A percentile compares a stretch with the other conserved stretches of the same genome.
phyloP scores from a whole-genome alignment of 1,140 invertebrate species.

The Nilaparvata lugens region DNA sequence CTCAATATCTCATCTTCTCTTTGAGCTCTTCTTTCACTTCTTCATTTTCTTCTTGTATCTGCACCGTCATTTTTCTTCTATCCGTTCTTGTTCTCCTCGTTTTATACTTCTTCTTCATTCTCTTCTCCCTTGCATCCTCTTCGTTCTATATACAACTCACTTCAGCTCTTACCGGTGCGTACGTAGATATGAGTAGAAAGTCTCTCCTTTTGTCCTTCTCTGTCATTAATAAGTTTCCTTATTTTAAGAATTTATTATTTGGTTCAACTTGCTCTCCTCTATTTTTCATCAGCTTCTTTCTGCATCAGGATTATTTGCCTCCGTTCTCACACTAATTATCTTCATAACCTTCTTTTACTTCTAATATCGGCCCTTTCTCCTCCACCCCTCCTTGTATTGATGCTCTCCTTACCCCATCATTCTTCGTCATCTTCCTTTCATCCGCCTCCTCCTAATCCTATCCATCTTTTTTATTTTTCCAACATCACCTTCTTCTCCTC shows the following conservation, averaged over 20 bases:
- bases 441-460: not conserved
- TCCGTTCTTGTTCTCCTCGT: not conserved
- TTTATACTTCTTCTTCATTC: not conserved
- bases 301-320: no score
- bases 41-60: no score
- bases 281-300: not conserved
- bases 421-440: not conserved
- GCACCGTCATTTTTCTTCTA: no score
- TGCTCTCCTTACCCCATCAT: not conserved
- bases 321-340: no score
- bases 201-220: no score
- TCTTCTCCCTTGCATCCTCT: not conserved
- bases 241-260: no score
- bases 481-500: not conserved
- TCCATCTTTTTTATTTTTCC: not conserved
- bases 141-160: conserved; percentile 1
- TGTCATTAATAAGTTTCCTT: no score
- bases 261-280: not conserved
- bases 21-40: no score
- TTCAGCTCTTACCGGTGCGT: no score
- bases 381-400: not conserved
- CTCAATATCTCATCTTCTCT: no score
- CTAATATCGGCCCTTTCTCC: conserved; percentile 10
- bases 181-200: no score
- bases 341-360: no score